Percentiles rank a stretch among this genome's conserved stretches.
Evolutionary conservation across 2,888 invertebrate genomes (phyloP).

Genomic region (Parelbella ahira): DNA sequence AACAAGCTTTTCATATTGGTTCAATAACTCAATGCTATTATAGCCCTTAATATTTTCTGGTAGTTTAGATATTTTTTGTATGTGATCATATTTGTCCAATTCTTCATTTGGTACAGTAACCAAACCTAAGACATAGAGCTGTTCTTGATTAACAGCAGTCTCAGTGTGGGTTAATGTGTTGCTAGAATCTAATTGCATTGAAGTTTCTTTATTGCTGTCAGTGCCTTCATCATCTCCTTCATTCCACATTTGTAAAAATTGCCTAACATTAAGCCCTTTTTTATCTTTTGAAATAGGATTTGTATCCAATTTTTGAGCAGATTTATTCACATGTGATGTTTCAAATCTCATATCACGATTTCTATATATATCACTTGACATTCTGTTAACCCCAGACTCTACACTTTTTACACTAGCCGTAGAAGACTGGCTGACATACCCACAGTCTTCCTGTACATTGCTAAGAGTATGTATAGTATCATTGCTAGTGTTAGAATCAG

Average conservation of each 20-base stretch:
- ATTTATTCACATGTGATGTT: slow-evolving; percentile 16
- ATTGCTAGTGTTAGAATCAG: slow-evolving; percentile 69
- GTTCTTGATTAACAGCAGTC: slow-evolving; percentile 52
- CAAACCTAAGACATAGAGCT: slow-evolving; percentile 71
- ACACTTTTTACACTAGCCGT: slow-evolving; percentile 65
- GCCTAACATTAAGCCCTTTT: slow-evolving; percentile 65
- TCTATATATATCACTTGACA: slow-evolving; percentile 53
- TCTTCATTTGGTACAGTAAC: slow-evolving; percentile 74
- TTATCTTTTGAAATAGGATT: slow-evolving; percentile 45
- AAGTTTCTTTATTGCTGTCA: slow-evolving; percentile 49
- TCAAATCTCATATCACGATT: slow-evolving; percentile 37
- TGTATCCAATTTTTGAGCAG: slow-evolving; percentile 37
- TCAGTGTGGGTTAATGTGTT: slow-evolving; percentile 43
- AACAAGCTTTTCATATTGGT: slow-evolving; percentile 73
- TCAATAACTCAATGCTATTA: slow-evolving; percentile 65
- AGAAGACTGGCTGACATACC: slow-evolving; percentile 74
- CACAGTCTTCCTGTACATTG: slow-evolving; percentile 67
- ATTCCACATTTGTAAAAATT: slow-evolving; percentile 77
- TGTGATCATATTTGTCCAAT: slow-evolving; percentile 73
- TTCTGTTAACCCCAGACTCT: slow-evolving; percentile 52
- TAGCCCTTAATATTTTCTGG: slow-evolving; percentile 78
- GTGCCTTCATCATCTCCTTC: slow-evolving; percentile 70
- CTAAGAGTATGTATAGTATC: slow-evolving; percentile 57
- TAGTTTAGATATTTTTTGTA: slow-evolving; percentile 73
- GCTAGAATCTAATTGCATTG: slow-evolving; percentile 36